Evolutionary conservation across 2,888 invertebrate species (phyloP).

Genomic region (Notodonta dromedarius): DNA sequence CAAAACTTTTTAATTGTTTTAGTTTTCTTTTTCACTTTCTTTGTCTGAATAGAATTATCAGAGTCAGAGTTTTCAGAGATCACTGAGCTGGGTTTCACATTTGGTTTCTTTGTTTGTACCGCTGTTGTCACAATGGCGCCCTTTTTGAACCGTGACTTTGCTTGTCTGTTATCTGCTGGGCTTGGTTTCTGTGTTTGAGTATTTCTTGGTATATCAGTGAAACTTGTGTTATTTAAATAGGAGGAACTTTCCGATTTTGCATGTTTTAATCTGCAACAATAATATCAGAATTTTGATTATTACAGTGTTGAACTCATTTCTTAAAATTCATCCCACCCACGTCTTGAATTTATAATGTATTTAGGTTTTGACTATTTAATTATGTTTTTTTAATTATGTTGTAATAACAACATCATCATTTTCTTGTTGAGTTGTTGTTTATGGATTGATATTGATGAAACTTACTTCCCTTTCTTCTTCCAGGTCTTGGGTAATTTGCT

Average conservation of each 20-base stretch:
- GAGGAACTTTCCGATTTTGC: constrained; percentile 66
- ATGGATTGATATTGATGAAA: neutral
- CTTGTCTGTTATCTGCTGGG: constrained; percentile 54
- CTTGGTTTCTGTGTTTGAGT: constrained; percentile 56
- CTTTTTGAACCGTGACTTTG: constrained; percentile 83
- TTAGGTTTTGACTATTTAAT: too few species aligned
- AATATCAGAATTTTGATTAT: neutral
- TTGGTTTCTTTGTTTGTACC: constrained; percentile 70
- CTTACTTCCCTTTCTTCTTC: constrained; percentile 80
- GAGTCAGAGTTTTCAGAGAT: constrained; percentile 74
- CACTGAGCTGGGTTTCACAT: constrained; percentile 47
- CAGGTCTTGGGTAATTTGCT: constrained; percentile 66
- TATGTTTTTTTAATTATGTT: too few species aligned
- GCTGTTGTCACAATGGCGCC: constrained; percentile 85
- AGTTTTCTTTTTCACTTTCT: constrained; percentile 77
- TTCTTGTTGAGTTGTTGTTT: neutral
- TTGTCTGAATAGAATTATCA: constrained; percentile 72
- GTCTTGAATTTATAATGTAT: too few species aligned
- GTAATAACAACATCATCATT: neutral
- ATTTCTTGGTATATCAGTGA: constrained; percentile 74
- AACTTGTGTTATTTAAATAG: constrained; percentile 71
- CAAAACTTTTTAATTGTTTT: constrained; percentile 64
- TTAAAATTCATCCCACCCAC: too few species aligned
- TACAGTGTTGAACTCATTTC: too few species aligned
- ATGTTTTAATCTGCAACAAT: constrained; percentile 71